Base-by-base conservation (phyloP, 2,113 vertebrate species). In the Nansenia antarctica region DNA sequence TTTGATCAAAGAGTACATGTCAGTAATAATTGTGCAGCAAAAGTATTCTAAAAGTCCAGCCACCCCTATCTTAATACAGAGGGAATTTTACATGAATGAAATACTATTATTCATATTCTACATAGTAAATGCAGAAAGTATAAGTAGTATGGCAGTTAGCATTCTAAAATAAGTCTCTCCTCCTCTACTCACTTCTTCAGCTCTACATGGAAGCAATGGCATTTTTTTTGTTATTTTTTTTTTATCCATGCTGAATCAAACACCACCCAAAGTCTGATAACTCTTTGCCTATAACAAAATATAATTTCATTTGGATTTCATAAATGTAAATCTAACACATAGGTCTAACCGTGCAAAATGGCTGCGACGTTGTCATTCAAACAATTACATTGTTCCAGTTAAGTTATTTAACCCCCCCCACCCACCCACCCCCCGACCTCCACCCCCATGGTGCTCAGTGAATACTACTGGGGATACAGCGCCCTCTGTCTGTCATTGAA, bases 401-500 rank as follows among this genome's bases (percentile, higher is more conserved):
- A 2, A 14, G 7, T 49, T 20, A 49, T 49, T 49, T 49, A 49
- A 49, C 20, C n/a, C 14, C 14, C 45, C 45, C n/a, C 66, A 27
- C 29, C 32, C 52, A 45, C 14, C 14, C 45, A 15, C n/a, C 66
- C 31, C 29, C 32, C 52, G 42, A 83, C 68, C 84, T 52, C 64
- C 5, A 72, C 61, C 26, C 6, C 14, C 27, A 6, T 42, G 27
- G 34, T 39, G 34, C 47, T 35, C 37, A n/a, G 27, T n/a, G 20
- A 53, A 24, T 22, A 22, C 8, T 24, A 14, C 31, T 70, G 54
- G 66, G 63, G 59, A 66, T 63, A 52, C 24, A 67, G 64, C 55
- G 69, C 78, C 76, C 78, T 70, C 82, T 83, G 70, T 60, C 69
- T 60, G 45, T 73, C 58, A 29, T 29, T 47, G 20, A 47, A 65